phyloP scores from a whole-genome alignment of 2,888 invertebrate species.

The Drosophila eohydei region DNA sequence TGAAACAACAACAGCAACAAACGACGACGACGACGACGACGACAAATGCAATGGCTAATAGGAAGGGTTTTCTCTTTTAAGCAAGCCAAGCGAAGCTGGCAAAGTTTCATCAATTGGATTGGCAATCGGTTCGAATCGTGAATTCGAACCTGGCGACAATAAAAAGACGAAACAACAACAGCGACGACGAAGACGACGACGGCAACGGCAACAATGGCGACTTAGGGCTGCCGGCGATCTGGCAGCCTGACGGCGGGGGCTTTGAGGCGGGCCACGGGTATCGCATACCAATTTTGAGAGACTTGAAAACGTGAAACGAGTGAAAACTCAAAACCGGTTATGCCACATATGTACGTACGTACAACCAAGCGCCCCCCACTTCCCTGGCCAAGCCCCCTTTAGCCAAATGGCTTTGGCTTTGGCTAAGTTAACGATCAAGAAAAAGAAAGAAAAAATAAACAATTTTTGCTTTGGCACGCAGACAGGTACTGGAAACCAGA shows the following conservation, averaged over 20 bases:
- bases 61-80: constrained; percentile 74
- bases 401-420: constrained; percentile 50
- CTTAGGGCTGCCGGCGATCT: constrained; percentile 60
- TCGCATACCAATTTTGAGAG: constrained; percentile 75
- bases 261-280: constrained; percentile 31
- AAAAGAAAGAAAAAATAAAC: constrained; percentile 20
- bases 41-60: constrained; percentile 41
- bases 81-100: constrained; percentile 29
- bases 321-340: constrained; percentile 76
- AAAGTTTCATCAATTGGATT: constrained; percentile 64
- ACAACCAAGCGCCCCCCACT: background rate
- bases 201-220: constrained; percentile 27
- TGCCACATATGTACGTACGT: constrained; percentile 18
- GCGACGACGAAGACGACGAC: constrained; percentile 12
- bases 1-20: constrained; percentile 15
- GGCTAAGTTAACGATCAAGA: constrained; percentile 30
- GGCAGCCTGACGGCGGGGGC: constrained; percentile 2
- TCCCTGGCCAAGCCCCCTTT: constrained; percentile 11
- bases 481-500: constrained; percentile 50
- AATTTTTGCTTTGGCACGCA: constrained; percentile 52
- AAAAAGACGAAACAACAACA: constrained; percentile 14
- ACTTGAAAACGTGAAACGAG: constrained; percentile 74
- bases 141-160: constrained; percentile 39
- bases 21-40: constrained; percentile 36
- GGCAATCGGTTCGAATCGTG: constrained; percentile 34